Evolutionary conservation across 2,113 vertebrate species (phyloP), one percentile per base, ranked within the genome.

Genomic region (Patagioenas fasciata): DNA sequence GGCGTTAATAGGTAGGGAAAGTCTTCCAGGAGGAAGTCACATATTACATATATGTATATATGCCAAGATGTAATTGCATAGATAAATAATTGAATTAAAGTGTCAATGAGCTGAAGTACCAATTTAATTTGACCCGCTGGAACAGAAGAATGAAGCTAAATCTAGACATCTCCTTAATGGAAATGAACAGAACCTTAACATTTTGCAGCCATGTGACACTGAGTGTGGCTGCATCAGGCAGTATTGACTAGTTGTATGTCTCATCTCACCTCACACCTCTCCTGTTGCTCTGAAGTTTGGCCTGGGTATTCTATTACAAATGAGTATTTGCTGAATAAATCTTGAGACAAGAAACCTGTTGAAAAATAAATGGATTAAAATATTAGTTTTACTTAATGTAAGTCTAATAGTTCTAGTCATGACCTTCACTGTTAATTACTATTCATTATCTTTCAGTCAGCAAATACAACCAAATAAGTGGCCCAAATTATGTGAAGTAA

Each of bases 121-220:
- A 67, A 48, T 42, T 6, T 3, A 62, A 36, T 69, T 28, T 62
- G 31, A 48, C n/a, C n/a, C 62, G 10, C 13, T 18, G 10, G 17
- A 71, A n/a, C 15, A 58, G 71, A 71, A 60, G n/a, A 67, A n/a
- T 51, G 10, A 66, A 83, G 20, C 10, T 58, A 53, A 32, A 24
- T 60, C 48, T 80, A 58, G 53, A 20, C 10, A n/a, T 16, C 7
- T 64, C 6, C 12, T 89, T 36, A 12, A 32, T 5, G 7, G 10
- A 78, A 95, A 73, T 6, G 9, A 87, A 14, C 23, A 38, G 44
- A 28, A 10, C 13, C 40, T 40, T 40, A 40, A 40, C 40, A 40
- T 40, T 40, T 40, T 40, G 40, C 40, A 40, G 40, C 13, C 0
- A 0, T 16, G 2, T n/a, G 24, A 15, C 51, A 47, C 0, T 6